Base-by-base conservation (phyloP, 1,140 invertebrate species). In the Leptoteleia sp. region DNA sequence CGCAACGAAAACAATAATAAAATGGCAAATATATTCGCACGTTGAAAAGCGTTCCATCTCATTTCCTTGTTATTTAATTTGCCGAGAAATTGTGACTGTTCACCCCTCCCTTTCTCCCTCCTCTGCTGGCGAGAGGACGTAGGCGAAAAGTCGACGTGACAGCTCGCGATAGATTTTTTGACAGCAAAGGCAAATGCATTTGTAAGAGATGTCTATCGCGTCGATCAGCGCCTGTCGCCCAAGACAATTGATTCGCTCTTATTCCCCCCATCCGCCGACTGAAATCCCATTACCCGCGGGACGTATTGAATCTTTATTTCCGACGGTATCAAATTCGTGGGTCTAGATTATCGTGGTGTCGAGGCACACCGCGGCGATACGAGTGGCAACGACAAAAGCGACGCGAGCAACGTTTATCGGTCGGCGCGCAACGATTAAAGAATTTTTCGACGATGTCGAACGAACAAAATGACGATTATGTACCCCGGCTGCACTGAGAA, bases 381-480 rank as follows among this genome's bases (percentile, higher is more conserved):
- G 4, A 19, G 33, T 27, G 38, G 45, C 17, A 22, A 47, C 31
- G 47, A 61, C 35, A 25, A 61, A 47, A 47, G 29, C 15, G 16
- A 19, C 9, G 1, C 16, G 9, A 19, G 9, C 8, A 5, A 0
- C 1, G 38, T 40, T 43, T 59, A 59, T 61, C 31, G 12, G 11
- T 13, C 31, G 12, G 11, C n/a, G 17, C 33, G 15, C 7, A 11
- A 17, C 38, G 54, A 17, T 16, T 29, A 61, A 25, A 48, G 42
- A 42, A 59, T 37, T 52, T n/a, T 77, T 35, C 59, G 72, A 73
- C 68, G 72, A 79, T 76, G 50, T 43, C 38, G 79, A 61, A 64
- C 38, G 82, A 80, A 84, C 72, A 82, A 83, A 81, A 72, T 73
- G 52, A 67, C 80, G 76, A 85, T 84, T 84, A 85, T 75, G 77